Percentiles rank a stretch among this genome's conserved stretches.
phyloP scores from a whole-genome alignment of 2,113 vertebrate genomes.

The Brachypodius melanocephalos region DNA sequence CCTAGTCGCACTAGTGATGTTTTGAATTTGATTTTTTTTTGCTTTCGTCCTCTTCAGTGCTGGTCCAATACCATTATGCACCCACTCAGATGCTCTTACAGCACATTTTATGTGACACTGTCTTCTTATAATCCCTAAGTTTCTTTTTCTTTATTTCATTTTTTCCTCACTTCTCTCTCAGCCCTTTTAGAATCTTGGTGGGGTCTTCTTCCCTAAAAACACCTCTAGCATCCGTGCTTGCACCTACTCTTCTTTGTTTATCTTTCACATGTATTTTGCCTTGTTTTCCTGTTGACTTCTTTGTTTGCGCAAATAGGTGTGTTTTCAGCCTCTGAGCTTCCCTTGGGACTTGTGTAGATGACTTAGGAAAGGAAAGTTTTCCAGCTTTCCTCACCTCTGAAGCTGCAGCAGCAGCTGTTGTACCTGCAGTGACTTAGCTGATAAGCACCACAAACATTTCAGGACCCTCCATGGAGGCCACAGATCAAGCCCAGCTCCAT shows the following conservation, averaged over 20 bases:
- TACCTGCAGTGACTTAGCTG: background rate
- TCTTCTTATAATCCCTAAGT: background rate
- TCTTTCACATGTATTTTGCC: background rate
- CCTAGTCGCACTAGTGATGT: background rate
- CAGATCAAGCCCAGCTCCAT: background rate
- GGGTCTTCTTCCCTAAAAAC: background rate
- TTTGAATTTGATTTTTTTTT: background rate
- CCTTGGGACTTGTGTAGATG: background rate
- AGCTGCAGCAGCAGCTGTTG: background rate
- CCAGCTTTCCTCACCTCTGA: background rate
- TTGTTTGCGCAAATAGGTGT: background rate
- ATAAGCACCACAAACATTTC: background rate
- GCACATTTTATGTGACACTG: background rate
- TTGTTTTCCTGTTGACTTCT: background rate
- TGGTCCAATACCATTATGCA: background rate
- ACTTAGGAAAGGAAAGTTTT: background rate
- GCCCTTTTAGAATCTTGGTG: background rate
- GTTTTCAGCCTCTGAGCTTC: background rate
- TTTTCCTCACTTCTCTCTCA: background rate
- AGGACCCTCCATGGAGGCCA: rapidly evolving
- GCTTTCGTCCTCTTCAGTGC: background rate
- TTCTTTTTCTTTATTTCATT: background rate
- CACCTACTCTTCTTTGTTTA: background rate
- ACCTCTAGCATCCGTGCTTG: background rate
- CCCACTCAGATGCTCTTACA: background rate